phyloP scores from a whole-genome alignment of 2,888 invertebrate species.

The Tetragonula carbonaria region DNA sequence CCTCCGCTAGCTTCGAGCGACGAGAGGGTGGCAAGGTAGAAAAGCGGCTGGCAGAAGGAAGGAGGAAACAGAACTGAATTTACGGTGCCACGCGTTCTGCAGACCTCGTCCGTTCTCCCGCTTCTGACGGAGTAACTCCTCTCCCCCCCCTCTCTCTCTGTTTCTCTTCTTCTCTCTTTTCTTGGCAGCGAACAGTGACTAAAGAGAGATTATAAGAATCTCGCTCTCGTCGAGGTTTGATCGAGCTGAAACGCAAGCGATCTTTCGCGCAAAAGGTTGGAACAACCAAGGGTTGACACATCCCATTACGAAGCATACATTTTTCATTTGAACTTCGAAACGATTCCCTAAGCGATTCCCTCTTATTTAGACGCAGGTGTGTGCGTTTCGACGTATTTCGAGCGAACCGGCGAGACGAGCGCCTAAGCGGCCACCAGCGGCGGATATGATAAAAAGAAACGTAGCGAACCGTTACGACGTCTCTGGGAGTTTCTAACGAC shows the following conservation, averaged over 20 bases:
- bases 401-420: constrained; percentile 5
- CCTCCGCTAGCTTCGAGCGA: constrained; percentile 24
- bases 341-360: constrained; percentile 1
- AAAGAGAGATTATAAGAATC: constrained; percentile 57
- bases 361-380: constrained; percentile 21
- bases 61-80: constrained; percentile 62
- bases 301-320: neutral
- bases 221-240: constrained; percentile 27
- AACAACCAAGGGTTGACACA: neutral
- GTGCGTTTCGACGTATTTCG: constrained; percentile 20
- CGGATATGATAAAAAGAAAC: constrained; percentile 54
- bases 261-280: neutral
- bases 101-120: constrained; percentile 35
- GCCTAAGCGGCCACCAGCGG: constrained; percentile 15
- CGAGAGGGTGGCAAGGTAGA: neutral
- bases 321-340: neutral
- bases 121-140: constrained; percentile 19
- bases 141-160: neutral
- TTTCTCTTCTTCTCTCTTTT: neutral
- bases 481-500: constrained; percentile 44
- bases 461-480: constrained; percentile 61
- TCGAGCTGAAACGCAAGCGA: neutral
- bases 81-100: constrained; percentile 57
- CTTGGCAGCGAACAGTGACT: neutral
- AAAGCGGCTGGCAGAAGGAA: constrained; percentile 10